Percentiles rank a stretch among this genome's conserved stretches.
phyloP scores from a whole-genome alignment of 1,140 invertebrate species.

The Nephotettix cincticeps region DNA sequence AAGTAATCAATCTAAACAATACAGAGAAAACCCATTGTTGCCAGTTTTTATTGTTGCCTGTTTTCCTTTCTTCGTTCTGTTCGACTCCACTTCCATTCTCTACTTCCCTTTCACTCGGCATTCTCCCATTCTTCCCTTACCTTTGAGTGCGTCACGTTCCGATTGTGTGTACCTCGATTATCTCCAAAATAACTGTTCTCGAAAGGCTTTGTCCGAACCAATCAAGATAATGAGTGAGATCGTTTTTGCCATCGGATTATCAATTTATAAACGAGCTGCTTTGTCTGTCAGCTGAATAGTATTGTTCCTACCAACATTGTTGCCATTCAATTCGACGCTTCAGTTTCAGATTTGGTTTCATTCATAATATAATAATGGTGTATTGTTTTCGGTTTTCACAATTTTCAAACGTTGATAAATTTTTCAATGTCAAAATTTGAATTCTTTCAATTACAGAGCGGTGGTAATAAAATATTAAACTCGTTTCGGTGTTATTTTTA shows the following conservation, averaged over 20 bases:
- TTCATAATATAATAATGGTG: not conserved
- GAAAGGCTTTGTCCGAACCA: not conserved
- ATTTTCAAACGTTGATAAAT: too few species aligned
- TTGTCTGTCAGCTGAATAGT: not conserved
- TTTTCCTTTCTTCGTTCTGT: not conserved
- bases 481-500: too few species aligned
- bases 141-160: not conserved
- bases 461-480: too few species aligned
- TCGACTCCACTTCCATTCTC: not conserved
- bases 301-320: not conserved
- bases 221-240: slow-evolving; percentile 6
- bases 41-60: not conserved
- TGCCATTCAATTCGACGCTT: not conserved
- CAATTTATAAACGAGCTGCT: not conserved
- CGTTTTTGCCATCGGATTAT: slow-evolving; percentile 1
- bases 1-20: slow-evolving; percentile 7
- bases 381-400: not conserved
- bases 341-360: not conserved
- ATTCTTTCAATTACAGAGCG: too few species aligned
- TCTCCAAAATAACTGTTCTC: not conserved
- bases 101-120: not conserved
- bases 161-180: not conserved
- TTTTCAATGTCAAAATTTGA: too few species aligned
- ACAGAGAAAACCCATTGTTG: not conserved
- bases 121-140: slow-evolving; percentile 3